Evolutionary conservation across 2,797 vertebrate species (phyloP).

Genomic region (Anguilla pacifica): DNA sequence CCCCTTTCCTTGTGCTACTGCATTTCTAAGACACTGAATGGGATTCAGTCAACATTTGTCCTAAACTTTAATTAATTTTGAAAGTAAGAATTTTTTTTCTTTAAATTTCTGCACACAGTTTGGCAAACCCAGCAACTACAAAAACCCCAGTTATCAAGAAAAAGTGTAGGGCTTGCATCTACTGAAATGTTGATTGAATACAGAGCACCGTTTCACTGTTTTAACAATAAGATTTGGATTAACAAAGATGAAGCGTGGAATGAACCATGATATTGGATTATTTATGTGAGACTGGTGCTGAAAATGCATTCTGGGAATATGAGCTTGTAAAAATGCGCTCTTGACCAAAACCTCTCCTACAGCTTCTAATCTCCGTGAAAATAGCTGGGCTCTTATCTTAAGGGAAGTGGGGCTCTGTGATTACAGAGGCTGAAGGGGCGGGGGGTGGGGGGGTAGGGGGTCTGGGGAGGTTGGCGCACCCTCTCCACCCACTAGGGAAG

Average conservation of each 20-base stretch:
- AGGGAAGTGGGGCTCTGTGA: neutral
- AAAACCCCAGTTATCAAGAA: too few relatives aligned
- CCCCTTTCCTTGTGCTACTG: too few relatives aligned
- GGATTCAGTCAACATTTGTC: too few relatives aligned
- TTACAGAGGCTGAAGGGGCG: neutral
- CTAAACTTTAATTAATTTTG: too few relatives aligned
- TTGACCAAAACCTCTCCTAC: neutral
- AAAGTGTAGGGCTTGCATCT: too few relatives aligned
- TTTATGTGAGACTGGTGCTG: neutral
- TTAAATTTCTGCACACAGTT: too few relatives aligned
- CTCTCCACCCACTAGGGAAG: neutral
- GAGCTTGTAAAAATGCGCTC: neutral
- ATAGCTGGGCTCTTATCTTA: neutral
- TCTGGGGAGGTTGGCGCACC: neutral
- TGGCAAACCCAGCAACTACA: too few relatives aligned
- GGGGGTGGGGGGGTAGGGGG: too few relatives aligned
- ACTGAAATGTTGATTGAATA: too few relatives aligned
- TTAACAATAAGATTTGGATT: neutral
- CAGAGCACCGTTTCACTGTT: neutral
- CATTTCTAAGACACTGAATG: too few relatives aligned
- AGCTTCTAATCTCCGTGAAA: neutral
- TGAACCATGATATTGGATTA: neutral
- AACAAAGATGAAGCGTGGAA: neutral
- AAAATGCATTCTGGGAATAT: neutral
- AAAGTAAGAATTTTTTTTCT: too few relatives aligned